Percentiles rank a stretch among this genome's conserved stretches.
These are phyloP conservation scores for Cheirogaleus major DNA, from an alignment of 2,797 vertebrate genomes.

Conservation along the genomic window DNA sequence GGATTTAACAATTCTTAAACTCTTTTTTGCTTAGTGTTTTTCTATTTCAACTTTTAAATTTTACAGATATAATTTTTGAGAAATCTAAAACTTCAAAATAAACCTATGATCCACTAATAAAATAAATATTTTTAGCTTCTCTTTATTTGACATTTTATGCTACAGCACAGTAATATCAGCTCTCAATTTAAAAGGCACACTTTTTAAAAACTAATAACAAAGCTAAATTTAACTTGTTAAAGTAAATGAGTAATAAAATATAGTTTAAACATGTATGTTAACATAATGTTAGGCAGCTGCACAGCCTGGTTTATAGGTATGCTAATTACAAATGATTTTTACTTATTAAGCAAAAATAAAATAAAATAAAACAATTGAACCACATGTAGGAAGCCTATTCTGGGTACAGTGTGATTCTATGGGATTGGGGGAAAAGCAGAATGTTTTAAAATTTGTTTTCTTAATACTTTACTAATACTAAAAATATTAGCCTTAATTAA, in stretches of 20 bases:
- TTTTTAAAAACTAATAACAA: neutral
- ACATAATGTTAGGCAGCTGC: neutral
- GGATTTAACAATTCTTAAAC: neutral
- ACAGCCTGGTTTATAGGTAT: neutral
- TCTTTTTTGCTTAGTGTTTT: neutral
- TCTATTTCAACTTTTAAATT: neutral
- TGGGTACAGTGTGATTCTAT: neutral
- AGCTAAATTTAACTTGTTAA: slow-evolving; percentile 32
- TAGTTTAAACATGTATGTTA: neutral
- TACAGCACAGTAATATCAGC: neutral
- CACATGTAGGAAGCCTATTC: neutral
- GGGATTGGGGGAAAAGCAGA: neutral
- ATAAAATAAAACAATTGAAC: neutral
- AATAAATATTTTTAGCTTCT: neutral
- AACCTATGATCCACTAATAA: neutral
- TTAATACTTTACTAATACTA: neutral
- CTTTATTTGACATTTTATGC: neutral
- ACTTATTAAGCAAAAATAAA: slow-evolving; percentile 3
- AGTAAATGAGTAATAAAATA: slow-evolving; percentile 8
- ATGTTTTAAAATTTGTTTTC: neutral
- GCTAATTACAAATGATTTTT: slow-evolving; percentile 33
- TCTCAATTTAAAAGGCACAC: neutral
- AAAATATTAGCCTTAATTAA: neutral
- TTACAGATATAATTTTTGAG: neutral
- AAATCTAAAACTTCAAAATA: neutral